phyloP scores from a whole-genome alignment of 2,113 vertebrate genomes.

The Sakesphorus luctuosus region DNA sequence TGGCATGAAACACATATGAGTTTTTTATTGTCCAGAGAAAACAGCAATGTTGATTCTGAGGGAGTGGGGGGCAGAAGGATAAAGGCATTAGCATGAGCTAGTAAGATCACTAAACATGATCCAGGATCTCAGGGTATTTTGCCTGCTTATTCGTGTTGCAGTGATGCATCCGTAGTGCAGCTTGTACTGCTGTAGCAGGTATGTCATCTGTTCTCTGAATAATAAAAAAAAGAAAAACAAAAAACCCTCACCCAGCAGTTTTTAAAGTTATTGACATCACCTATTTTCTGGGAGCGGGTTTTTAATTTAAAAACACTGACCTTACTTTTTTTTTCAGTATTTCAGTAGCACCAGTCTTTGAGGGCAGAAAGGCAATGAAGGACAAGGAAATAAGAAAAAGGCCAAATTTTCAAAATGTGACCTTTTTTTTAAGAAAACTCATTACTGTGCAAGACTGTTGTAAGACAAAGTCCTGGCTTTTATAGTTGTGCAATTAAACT shows the following conservation, averaged over 20 bases:
- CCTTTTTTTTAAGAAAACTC: background rate
- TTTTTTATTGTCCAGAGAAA: background rate
- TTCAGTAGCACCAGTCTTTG: background rate
- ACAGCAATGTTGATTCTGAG: background rate
- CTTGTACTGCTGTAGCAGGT: background rate
- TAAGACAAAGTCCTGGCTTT: background rate
- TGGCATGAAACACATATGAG: rapidly evolving
- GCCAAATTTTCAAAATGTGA: background rate
- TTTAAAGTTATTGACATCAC: background rate
- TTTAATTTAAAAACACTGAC: background rate
- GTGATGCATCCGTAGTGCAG: background rate
- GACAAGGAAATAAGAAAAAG: background rate
- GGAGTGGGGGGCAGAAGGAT: background rate
- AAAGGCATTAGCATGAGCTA: background rate
- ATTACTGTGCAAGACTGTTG: background rate
- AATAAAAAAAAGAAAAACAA: background rate
- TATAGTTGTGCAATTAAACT: background rate
- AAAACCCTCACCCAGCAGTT: background rate
- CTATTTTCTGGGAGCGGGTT: background rate
- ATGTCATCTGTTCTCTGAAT: background rate
- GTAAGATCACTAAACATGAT: background rate
- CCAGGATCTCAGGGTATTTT: background rate
- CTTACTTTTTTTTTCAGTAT: background rate
- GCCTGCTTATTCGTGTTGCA: background rate
- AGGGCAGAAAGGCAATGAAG: background rate